phyloP scores from a whole-genome alignment of 1,140 invertebrate species.

The Agrypnia vestita region DNA sequence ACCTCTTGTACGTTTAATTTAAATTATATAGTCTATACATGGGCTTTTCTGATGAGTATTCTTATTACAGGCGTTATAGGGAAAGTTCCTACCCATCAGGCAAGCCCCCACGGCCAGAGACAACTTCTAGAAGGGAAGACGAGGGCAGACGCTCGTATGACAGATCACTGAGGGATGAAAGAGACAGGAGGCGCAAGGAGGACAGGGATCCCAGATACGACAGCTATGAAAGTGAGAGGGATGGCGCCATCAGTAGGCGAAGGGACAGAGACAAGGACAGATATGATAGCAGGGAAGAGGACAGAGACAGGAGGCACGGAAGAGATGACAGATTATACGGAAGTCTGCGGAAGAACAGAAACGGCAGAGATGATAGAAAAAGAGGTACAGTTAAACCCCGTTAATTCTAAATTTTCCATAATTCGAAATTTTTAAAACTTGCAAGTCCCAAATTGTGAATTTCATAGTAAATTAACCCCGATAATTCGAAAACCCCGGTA shows the following conservation, averaged over 20 bases:
- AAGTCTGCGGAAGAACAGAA: constrained; percentile 49
- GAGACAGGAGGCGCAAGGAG: constrained; percentile 65
- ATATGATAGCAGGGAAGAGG: constrained; percentile 45
- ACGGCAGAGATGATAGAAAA: constrained; percentile 63
- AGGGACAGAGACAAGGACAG: constrained; percentile 61
- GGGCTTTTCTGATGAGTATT: background rate
- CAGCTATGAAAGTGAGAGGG: constrained; percentile 67
- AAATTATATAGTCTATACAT: too few relatives aligned
- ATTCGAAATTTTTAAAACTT: too few relatives aligned
- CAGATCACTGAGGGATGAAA: constrained; percentile 65
- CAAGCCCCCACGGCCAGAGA: constrained; percentile 67
- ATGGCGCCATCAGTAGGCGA: constrained; percentile 51
- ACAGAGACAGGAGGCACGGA: constrained; percentile 55
- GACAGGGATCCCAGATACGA: constrained; percentile 63
- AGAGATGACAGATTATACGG: constrained; percentile 30
- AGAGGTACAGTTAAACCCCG: too few relatives aligned
- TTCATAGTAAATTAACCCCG: too few relatives aligned
- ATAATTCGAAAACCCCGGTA: too few relatives aligned
- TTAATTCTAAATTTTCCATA: too few relatives aligned
- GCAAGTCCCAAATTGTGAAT: too few relatives aligned
- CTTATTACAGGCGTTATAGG: constrained; percentile 63
- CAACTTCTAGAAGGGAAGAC: constrained; percentile 57
- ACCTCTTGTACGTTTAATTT: too few relatives aligned
- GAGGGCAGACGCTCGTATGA: constrained; percentile 60
- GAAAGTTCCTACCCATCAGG: constrained; percentile 69